These are phyloP conservation scores for Galeopsomyia nigrocyanea DNA, from an alignment of 2,888 invertebrate species.

Conservation along the genomic window DNA sequence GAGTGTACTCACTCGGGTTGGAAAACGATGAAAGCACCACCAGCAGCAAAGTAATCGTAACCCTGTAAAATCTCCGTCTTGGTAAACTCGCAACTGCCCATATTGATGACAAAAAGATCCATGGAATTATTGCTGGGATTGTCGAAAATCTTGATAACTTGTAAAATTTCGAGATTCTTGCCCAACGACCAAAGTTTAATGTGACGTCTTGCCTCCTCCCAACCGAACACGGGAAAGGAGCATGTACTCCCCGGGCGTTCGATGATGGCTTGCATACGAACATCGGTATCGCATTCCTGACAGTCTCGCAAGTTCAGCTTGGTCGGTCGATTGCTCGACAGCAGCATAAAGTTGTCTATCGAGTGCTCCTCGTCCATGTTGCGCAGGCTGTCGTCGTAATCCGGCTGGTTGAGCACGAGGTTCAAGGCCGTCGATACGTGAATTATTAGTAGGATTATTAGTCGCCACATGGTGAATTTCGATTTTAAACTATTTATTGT, in stretches of 20 bases:
- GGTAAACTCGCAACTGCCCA: constrained; percentile 29
- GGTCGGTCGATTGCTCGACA: constrained; percentile 23
- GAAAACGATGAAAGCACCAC: constrained; percentile 5
- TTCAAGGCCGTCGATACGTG: constrained; percentile 1
- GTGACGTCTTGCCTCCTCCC: neutral
- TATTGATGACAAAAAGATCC: constrained; percentile 29
- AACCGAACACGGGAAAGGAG: constrained; percentile 16
- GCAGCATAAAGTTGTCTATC: constrained; percentile 15
- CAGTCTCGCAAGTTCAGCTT: constrained; percentile 5
- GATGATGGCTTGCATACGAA: constrained; percentile 17
- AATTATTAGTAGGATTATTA: neutral
- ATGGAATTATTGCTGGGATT: constrained; percentile 1
- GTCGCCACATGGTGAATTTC: neutral
- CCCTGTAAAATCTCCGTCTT: constrained; percentile 20
- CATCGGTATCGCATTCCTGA: neutral
- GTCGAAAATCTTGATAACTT: constrained; percentile 16
- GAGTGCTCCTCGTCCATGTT: neutral
- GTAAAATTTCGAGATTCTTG: constrained; percentile 20
- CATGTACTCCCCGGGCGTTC: constrained; percentile 24
- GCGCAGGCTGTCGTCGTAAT: neutral
- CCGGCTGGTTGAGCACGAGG: neutral
- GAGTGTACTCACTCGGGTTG: constrained; percentile 9
- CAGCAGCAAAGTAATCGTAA: constrained; percentile 23
- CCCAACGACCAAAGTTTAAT: constrained; percentile 8
- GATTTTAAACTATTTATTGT: neutral